These are phyloP conservation scores for Lepilemur ruficaudatus DNA, from an alignment of 2,797 vertebrate genomes.

Conservation along the genomic window DNA sequence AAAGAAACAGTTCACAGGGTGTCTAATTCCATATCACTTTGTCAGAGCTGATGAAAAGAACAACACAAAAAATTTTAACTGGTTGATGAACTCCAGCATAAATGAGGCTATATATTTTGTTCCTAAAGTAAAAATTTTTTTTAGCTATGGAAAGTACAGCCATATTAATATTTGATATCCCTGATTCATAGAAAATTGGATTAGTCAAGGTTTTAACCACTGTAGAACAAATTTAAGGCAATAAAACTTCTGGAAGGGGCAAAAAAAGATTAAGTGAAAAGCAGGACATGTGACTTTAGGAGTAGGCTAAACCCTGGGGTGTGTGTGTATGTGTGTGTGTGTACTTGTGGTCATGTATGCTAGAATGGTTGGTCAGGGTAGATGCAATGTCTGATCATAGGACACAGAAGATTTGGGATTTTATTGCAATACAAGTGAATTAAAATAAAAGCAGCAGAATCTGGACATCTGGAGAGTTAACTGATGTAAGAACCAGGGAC, in stretches of 20 bases:
- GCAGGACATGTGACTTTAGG: not conserved
- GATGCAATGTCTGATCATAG: not conserved
- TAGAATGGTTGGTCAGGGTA: not conserved
- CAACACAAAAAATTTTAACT: conserved; percentile 52
- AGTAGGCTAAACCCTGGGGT: not conserved
- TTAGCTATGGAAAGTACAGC: not conserved
- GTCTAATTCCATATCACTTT: conserved; percentile 51
- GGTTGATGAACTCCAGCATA: conserved; percentile 33
- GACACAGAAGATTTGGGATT: not conserved
- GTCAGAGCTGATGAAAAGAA: conserved; percentile 63
- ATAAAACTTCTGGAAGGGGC: not conserved
- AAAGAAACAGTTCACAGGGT: conserved; percentile 55
- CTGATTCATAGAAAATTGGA: not conserved
- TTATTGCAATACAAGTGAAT: not conserved
- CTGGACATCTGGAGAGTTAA: not conserved
- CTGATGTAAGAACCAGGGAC: not conserved
- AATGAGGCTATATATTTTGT: not conserved
- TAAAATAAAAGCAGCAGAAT: not conserved
- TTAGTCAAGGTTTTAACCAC: conserved; percentile 54
- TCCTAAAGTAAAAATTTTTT: not conserved
- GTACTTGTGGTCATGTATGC: not conserved
- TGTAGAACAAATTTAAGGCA: conserved; percentile 29
- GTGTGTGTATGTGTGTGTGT: not conserved
- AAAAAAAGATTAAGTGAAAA: not conserved
- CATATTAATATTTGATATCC: conserved; percentile 32